These are phyloP conservation scores for Ataeniobius toweri DNA, from an alignment of 2,797 vertebrate genomes.

Conservation along the genomic window DNA sequence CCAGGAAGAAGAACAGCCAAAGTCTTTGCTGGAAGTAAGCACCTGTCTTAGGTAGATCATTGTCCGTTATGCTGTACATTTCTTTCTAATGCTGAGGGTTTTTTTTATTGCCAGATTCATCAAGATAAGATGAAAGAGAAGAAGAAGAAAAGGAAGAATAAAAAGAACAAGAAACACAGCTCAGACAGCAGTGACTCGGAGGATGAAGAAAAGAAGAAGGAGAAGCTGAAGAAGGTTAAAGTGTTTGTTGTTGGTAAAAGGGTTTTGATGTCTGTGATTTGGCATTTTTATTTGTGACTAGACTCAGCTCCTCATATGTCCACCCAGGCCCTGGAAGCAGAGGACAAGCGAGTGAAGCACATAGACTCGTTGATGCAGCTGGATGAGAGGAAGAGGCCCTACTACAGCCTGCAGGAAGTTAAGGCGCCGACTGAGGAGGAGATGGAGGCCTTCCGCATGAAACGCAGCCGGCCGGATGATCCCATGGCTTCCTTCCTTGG, in stretches of 20 bases:
- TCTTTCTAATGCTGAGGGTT: not conserved
- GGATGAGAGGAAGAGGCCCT: slow-evolving; percentile 95
- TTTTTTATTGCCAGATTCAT: slow-evolving; percentile 83
- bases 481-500: slow-evolving; percentile 96
- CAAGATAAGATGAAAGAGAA: slow-evolving; percentile 91
- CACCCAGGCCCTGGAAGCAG: slow-evolving; percentile 90
- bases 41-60: not conserved
- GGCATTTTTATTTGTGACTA: not conserved
- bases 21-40: slow-evolving; percentile 90
- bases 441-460: slow-evolving; percentile 98
- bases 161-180: slow-evolving; percentile 87
- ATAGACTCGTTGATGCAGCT: slow-evolving; percentile 89
- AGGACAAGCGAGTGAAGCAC: slow-evolving; percentile 91
- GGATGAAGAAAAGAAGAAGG: slow-evolving; percentile 91
- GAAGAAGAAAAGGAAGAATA: slow-evolving; percentile 92
- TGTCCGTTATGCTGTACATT: not conserved
- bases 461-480: slow-evolving; percentile 89
- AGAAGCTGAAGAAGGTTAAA: slow-evolving; percentile 93
- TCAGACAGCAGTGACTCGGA: slow-evolving; percentile 93
- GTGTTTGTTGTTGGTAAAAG: not conserved
- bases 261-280: not conserved
- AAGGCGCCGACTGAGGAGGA: slow-evolving; percentile 97
- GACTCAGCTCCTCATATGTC: not conserved
- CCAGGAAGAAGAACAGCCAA: slow-evolving; percentile 79
- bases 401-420: slow-evolving; percentile 87